Percentiles rank a stretch among this genome's conserved stretches.
Evolutionary conservation across 2,888 invertebrate species (phyloP).

Genomic region (Drosophila algonquin): DNA sequence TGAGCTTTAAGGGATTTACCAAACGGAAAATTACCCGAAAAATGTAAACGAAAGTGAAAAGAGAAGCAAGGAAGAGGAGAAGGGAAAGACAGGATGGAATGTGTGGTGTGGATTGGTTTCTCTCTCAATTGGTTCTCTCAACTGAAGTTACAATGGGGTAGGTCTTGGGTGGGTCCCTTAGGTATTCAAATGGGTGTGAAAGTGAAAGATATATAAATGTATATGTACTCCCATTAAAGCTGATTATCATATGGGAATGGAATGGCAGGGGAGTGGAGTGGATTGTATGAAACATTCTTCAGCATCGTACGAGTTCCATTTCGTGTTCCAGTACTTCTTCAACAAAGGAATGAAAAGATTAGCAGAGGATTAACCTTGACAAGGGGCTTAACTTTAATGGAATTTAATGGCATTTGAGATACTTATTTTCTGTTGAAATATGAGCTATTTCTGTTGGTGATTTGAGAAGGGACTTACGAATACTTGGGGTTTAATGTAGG

Average conservation of each 20-base stretch:
- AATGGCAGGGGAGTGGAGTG: no score
- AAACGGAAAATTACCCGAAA: conserved; percentile 50
- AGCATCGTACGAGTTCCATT: neutral
- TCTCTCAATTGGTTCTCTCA: conserved; percentile 23
- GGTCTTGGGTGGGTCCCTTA: conserved; percentile 1
- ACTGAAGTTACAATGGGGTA: conserved; percentile 34
- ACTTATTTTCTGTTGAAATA: neutral
- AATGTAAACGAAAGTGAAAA: conserved; percentile 18
- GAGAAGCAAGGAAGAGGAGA: neutral
- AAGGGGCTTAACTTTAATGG: conserved; percentile 10
- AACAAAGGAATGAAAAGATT: conserved; percentile 14
- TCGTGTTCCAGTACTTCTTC: conserved; percentile 1
- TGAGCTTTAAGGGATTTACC: conserved; percentile 42
- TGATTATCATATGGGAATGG: conserved; percentile 29
- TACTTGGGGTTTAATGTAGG: no score
- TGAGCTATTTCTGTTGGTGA: neutral
- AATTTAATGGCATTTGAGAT: neutral
- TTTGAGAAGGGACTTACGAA: no score
- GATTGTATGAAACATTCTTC: neutral
- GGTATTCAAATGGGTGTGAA: conserved; percentile 22
- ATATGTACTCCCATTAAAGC: conserved; percentile 11
- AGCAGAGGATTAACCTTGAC: conserved; percentile 16
- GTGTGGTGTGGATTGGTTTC: conserved; percentile 1
- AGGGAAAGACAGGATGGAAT: conserved; percentile 1
- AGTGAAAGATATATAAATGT: conserved; percentile 1